Base-by-base conservation (phyloP, 2,113 vertebrate genomes). In the Phalacrocorax brasilianus region DNA sequence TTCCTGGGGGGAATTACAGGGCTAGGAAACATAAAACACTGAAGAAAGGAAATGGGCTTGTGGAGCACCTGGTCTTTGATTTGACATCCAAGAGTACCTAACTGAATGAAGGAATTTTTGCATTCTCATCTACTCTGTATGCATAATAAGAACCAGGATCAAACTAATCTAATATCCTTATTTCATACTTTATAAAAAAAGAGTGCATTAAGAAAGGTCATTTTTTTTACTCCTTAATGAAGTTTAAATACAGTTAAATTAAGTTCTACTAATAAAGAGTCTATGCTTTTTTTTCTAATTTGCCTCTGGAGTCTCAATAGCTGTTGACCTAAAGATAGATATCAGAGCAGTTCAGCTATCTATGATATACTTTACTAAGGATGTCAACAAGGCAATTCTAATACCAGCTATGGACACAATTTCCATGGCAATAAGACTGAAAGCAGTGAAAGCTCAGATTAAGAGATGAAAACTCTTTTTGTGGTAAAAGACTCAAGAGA, bases 1-100 rank as follows among this genome's bases (percentile, higher is more conserved):
- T 96, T 96, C 97, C 94, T 88, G 93, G 91, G n/a, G 89, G 89
- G 97, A 96, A 91, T 96, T 97, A 93, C 87, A 91, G 91, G n/a
- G 28, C 38, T 95, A 89, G 96, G 97, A 97, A 97, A 95, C 89
- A 97, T 97, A 97, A 97, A 97, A 93, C 96, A 91, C 77, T 4
- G 84, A 93, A 88, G 78, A 91, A 55, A 95, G 97, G 97, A 97
- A 97, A 97, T 94, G 93, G 95, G 38, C 86, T 63, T 88, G 81
- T 77, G 93, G 80, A 96, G 94, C 96, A 97, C 95, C 96, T 97
- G 97, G 94, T 71, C 97, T 96, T 95, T 95, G 95, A 95, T 95
- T 96, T 95, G 97, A 74, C 87, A 93, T 94, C 77, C 89, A 89
- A 77, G 94, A 91, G 71, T 10, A 86, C 59, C 74, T 20, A 40